phyloP scores from a whole-genome alignment of 2,888 invertebrate species.

The Iselma pallidipennis region DNA sequence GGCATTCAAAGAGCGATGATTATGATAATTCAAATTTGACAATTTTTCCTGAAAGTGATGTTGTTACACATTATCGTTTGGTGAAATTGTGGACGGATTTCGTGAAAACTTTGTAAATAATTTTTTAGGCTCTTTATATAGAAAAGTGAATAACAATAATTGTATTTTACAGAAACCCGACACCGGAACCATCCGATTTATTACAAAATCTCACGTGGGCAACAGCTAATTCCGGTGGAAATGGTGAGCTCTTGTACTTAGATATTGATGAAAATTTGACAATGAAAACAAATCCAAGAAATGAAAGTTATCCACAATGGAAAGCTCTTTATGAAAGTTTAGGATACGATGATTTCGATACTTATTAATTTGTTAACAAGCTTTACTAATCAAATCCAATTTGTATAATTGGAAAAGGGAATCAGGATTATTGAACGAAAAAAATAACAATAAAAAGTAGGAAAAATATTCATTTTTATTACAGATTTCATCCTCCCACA shows the following conservation, averaged over 20 bases:
- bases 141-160: conserved; percentile 49
- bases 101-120: conserved; percentile 8
- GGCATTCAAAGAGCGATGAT: conserved; percentile 20
- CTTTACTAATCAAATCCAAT: too few species aligned
- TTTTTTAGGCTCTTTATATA: background rate
- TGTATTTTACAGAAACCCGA: conserved; percentile 6
- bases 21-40: conserved; percentile 13
- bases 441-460: too few species aligned
- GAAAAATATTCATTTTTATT: too few species aligned
- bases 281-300: conserved; percentile 6
- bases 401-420: too few species aligned
- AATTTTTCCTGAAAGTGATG: conserved; percentile 21
- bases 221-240: background rate
- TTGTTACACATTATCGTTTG: conserved; percentile 20
- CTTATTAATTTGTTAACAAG: too few species aligned
- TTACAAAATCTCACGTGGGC: conserved; percentile 16
- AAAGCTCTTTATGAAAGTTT: background rate
- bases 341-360: conserved; percentile 4
- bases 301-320: background rate
- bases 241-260: conserved; percentile 1
- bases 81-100: conserved; percentile 29
- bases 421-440: too few species aligned
- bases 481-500: too few species aligned
- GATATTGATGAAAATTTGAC: conserved; percentile 10
- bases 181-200: conserved; percentile 6